Base-by-base conservation (phyloP, 2,888 invertebrate genomes). In the Lasius platythorax region DNA sequence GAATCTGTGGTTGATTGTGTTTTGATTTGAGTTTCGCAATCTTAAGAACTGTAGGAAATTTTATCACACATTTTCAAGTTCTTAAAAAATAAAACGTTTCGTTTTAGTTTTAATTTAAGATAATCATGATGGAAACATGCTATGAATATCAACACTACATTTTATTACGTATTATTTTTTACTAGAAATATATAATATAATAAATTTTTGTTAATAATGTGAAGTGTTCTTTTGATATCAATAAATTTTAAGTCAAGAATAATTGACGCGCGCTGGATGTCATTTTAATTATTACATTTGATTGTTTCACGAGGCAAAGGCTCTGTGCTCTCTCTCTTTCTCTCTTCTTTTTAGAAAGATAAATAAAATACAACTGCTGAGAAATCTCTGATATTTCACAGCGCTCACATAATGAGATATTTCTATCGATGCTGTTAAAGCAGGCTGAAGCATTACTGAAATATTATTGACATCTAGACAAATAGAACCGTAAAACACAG, bases 181-280 rank as follows among this genome's bases (percentile, higher is more conserved):
- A 50, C 2, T 46, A 50, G 18, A 15, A 46, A 50, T 50, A 50
- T 18, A n/a, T n/a, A 53, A 53, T 53, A 53, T 53, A 53, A 53
- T 53, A 53, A 43, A 50, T 50, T 53, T 53, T 53, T 8, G 3
- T n/a, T 53, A 53, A 50, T 18, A n/a, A n/a, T 8, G n/a, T 53
- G 8, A 8, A 53, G n/a, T 53, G 1, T 53, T 53, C 6, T 8
- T 53, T 53, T 53, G n/a, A 53, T 18, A 46, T 53, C n/a, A 53
- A 53, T n/a, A n/a, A 53, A 53, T 53, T 53, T n/a, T 53, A 53
- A 53, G n/a, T 53, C 53, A 53, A 53, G n/a, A 53, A 53, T 53
- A 53, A n/a, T 53, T 53, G 18, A 18, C 6, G 53, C 53, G n/a
- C 8, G 8, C 8, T 53, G n/a, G n/a, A 53, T 53, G 8, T 53